Percentiles rank a stretch among this genome's conserved stretches.
Evolutionary conservation across 2,113 vertebrate genomes (phyloP).

Genomic region (Periophthalmodon schlosseri): DNA sequence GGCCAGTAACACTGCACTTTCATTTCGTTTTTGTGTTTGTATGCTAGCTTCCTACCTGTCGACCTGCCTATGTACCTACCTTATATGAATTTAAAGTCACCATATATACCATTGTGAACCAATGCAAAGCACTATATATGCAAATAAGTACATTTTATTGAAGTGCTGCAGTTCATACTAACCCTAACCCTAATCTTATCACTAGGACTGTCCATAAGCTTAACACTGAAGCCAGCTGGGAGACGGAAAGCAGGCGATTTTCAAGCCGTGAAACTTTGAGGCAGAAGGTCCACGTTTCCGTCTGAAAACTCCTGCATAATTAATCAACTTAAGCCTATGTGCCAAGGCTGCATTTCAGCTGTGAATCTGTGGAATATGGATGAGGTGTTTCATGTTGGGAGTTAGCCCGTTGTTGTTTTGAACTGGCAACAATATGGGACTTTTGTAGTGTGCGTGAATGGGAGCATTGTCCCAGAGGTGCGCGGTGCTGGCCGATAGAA

Average conservation of each 20-base stretch:
- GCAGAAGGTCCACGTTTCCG: not conserved
- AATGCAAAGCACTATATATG: not conserved
- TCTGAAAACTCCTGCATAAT: constrained; percentile 1
- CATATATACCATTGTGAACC: too few relatives aligned
- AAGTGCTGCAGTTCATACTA: not conserved
- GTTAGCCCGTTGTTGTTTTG: constrained; percentile 13
- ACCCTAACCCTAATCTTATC: constrained; percentile 48
- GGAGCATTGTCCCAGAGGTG: not conserved
- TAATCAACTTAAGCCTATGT: constrained; percentile 14
- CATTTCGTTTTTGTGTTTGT: not conserved
- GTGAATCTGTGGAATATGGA: constrained; percentile 53
- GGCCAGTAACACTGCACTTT: too few relatives aligned
- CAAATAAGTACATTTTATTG: not conserved
- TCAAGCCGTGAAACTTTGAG: constrained; percentile 54
- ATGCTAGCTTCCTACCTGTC: not conserved
- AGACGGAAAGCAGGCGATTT: constrained; percentile 59
- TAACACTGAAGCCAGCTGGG: constrained; percentile 68
- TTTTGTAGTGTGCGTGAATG: not conserved
- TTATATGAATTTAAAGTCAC: too few relatives aligned
- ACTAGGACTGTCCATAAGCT: constrained; percentile 58
- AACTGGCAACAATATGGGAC: constrained; percentile 14
- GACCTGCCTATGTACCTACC: not conserved
- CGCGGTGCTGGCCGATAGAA: not conserved
- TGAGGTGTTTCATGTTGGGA: constrained; percentile 21
- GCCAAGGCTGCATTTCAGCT: constrained; percentile 22